A percentile compares a stretch with the other conserved stretches of the same genome.
Conservation (phyloP, 2,888 invertebrate genomes). For the Eristalinus sepulchralis region DNA sequence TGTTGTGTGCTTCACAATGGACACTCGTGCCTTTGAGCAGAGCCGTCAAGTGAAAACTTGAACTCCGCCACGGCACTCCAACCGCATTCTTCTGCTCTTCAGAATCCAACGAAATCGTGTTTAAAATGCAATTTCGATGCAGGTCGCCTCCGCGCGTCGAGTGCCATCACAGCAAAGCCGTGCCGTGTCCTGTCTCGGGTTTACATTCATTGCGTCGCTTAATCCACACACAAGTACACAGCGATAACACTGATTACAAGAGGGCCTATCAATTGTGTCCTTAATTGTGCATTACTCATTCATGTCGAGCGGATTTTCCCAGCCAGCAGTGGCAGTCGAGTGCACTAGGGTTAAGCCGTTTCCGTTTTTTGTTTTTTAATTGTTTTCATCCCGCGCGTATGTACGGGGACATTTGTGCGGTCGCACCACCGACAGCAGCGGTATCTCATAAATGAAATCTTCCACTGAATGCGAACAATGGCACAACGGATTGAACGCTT, state of each 20-base stretch:
- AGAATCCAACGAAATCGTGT: background rate
- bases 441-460: constrained; percentile 48
- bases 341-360: background rate
- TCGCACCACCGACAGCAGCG: background rate
- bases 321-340: background rate
- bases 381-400: background rate
- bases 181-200: background rate
- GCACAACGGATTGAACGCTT: constrained; percentile 45
- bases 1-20: background rate
- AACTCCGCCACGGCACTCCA: background rate
- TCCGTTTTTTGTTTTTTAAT: too few relatives aligned
- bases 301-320: background rate
- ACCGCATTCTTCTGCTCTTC: too few relatives aligned
- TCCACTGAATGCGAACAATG: constrained; percentile 26
- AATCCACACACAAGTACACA: background rate
- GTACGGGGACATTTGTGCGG: background rate
- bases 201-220: background rate
- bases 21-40: background rate
- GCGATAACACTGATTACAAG: background rate
- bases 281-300: background rate
- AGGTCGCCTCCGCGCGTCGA: background rate
- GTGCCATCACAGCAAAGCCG: background rate
- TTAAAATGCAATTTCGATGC: background rate
- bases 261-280: background rate
- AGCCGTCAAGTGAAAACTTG: background rate